Percentiles rank a stretch among this genome's conserved stretches.
Evolutionary conservation across 2,888 invertebrate species (phyloP).

Genomic region (Nemotelus pantherinus): DNA sequence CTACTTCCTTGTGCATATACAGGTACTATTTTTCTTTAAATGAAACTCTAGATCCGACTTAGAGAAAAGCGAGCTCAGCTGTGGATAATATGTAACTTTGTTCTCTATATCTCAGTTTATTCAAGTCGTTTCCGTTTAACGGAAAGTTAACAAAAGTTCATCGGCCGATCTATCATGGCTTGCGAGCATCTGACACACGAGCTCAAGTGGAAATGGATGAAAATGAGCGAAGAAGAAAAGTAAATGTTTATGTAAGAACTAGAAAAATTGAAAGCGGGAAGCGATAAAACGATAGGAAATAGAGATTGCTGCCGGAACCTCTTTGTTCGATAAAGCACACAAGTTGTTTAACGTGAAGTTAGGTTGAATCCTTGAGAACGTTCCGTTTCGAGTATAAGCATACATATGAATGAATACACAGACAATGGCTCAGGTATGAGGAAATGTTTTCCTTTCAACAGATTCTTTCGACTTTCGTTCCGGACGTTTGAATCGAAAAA

Average conservation of each 20-base stretch:
- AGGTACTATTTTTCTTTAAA: too few species aligned
- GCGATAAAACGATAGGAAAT: conserved; percentile 49
- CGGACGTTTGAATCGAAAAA: conserved; percentile 33
- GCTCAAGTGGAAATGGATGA: conserved; percentile 31
- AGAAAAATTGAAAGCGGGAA: conserved; percentile 46
- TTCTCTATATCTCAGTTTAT: too few species aligned
- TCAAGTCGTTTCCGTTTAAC: too few species aligned
- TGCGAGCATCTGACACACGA: conserved; percentile 19
- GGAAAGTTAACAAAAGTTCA: too few species aligned
- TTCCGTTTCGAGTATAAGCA: background rate
- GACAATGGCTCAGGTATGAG: conserved; percentile 34
- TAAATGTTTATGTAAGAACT: conserved; percentile 44
- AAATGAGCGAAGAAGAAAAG: conserved; percentile 36
- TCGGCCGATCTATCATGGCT: background rate
- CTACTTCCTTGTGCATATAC: too few species aligned
- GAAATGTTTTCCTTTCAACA: conserved; percentile 32
- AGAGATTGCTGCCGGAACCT: conserved; percentile 47
- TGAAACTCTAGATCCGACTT: too few species aligned
- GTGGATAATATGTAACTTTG: too few species aligned
- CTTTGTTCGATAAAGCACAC: conserved; percentile 42
- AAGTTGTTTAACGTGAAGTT: conserved; percentile 37
- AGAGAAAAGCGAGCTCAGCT: too few species aligned
- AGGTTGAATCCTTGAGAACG: conserved; percentile 18
- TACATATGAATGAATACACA: conserved; percentile 19
- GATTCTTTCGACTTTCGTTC: conserved; percentile 30